A percentile compares a stretch with the other conserved stretches of the same genome.
Evolutionary conservation across 2,888 invertebrate species (phyloP).

Genomic region (Arge pagana): DNA sequence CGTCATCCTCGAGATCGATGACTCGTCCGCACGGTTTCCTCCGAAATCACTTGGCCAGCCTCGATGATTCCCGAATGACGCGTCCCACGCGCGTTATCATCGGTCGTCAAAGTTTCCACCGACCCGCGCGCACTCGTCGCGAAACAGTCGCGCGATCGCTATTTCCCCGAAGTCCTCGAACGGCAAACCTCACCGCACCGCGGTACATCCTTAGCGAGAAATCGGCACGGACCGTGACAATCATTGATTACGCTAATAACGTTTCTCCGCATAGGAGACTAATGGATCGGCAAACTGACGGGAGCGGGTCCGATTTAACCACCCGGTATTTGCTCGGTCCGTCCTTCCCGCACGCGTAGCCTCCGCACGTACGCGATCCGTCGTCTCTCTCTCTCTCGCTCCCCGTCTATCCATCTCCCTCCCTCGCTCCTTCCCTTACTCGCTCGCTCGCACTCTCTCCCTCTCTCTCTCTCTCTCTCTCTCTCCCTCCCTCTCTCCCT

Average conservation of each 20-base stretch:
- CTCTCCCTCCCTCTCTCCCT: constrained; percentile 21
- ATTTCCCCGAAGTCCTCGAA: too few relatives aligned
- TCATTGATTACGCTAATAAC: background rate
- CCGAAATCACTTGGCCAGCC: too few relatives aligned
- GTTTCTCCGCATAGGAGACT: background rate
- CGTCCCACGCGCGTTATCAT: too few relatives aligned
- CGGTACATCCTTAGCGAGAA: too few relatives aligned
- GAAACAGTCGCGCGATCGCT: too few relatives aligned
- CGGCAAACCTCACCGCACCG: too few relatives aligned
- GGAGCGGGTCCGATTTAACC: constrained; percentile 4
- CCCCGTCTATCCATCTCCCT: constrained; percentile 25
- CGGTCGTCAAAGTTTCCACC: too few relatives aligned
- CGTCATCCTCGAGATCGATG: too few relatives aligned
- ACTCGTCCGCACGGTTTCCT: too few relatives aligned
- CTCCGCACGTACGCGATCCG: constrained; percentile 2
- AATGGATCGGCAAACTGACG: constrained; percentile 23
- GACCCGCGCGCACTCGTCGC: too few relatives aligned
- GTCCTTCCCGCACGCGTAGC: constrained; percentile 7
- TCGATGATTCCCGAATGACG: too few relatives aligned
- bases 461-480: constrained; percentile 27
- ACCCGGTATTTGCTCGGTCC: constrained; percentile 6
- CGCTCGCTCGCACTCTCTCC: constrained; percentile 24
- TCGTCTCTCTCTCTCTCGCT: constrained; percentile 26
- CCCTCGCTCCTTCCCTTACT: constrained; percentile 31
- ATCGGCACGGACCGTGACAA: too few relatives aligned